Conservation (phyloP, 2,113 vertebrate species). For the Grammomys surdaster region DNA sequence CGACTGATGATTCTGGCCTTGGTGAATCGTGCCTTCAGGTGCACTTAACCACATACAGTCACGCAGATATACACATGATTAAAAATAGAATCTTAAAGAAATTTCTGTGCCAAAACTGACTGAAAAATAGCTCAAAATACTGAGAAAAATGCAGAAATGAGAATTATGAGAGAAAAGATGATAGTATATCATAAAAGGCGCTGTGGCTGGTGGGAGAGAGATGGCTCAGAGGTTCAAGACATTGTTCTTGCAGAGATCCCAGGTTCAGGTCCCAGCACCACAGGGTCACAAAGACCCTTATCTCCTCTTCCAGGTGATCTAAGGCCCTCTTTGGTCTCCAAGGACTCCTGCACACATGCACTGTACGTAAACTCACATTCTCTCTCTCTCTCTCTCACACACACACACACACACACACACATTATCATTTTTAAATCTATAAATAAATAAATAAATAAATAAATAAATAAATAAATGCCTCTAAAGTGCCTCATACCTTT, state of each 20-base stretch:
- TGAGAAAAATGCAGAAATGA: neutral
- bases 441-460: no score
- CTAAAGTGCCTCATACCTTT: neutral
- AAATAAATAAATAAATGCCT: neutral
- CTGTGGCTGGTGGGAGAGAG: neutral
- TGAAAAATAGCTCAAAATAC: conserved; percentile 20
- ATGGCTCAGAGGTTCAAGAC: neutral
- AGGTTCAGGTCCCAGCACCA: neutral
- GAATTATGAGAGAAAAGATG: neutral
- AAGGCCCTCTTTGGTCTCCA: neutral
- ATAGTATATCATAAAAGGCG: neutral
- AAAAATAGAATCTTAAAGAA: neutral
- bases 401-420: no score
- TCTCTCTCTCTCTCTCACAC: no score
- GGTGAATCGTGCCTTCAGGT: neutral
- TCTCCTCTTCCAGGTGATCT: neutral
- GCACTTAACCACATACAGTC: neutral
- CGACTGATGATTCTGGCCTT: neutral
- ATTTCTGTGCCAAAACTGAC: neutral
- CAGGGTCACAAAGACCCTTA: neutral
- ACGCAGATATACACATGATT: neutral
- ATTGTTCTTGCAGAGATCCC: neutral
- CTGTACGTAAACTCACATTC: neutral
- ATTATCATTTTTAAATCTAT: no score
- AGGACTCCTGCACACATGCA: neutral